Conservation (phyloP, 2,113 vertebrate species). For the Triplophysa dalaica region DNA sequence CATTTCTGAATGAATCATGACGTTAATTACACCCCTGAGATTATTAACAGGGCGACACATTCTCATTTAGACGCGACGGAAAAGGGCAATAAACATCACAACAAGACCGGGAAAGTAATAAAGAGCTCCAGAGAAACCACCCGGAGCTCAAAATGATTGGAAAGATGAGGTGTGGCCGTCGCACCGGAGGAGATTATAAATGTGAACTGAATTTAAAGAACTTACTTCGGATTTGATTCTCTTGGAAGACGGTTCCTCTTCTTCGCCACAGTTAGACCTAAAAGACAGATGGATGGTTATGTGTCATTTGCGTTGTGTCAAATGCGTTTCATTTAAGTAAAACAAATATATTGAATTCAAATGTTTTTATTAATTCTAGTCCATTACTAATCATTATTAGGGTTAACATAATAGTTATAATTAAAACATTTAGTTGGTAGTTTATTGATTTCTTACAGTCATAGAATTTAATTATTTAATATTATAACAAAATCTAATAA, state of each 20-base stretch:
- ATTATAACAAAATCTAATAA: no score
- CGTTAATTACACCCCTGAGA: slow-evolving; percentile 33
- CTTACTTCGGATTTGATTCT: slow-evolving; percentile 93
- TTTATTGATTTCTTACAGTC: no score
- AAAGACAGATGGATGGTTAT: slow-evolving; percentile 47
- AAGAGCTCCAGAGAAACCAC: slow-evolving; percentile 30
- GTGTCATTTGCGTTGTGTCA: no score
- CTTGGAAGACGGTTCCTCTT: slow-evolving; percentile 93
- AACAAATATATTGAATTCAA: no score
- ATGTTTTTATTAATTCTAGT: no score
- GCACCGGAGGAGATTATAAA: background rate
- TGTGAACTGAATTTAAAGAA: slow-evolving; percentile 7
- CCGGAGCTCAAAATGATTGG: slow-evolving; percentile 30
- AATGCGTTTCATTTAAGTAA: no score
- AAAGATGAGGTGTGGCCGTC: background rate
- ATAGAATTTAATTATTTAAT: no score
- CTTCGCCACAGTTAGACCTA: slow-evolving; percentile 90
- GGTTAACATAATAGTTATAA: no score
- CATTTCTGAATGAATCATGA: slow-evolving; percentile 30
- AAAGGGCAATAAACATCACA: background rate
- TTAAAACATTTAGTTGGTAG: no score
- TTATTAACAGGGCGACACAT: slow-evolving; percentile 27
- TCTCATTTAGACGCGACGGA: slow-evolving; percentile 16
- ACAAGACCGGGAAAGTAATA: slow-evolving; percentile 39
- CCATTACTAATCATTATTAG: no score